Conservation (phyloP, 2,113 vertebrate genomes). For the Rhinopithecus roxellana region DNA sequence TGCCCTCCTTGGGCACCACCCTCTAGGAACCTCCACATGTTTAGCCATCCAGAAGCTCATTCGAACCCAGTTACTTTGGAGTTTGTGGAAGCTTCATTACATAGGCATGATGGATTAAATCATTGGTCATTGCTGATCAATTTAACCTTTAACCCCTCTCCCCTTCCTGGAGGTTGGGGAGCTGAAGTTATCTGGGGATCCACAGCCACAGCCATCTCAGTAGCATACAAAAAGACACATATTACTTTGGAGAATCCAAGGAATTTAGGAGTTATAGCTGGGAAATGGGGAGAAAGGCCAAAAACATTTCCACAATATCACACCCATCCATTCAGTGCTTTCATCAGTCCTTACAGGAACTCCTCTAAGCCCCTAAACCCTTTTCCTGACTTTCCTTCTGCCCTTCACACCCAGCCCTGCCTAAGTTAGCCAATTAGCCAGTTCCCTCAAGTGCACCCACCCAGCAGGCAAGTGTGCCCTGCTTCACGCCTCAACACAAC, state of each 20-base stretch:
- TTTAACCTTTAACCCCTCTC: neutral
- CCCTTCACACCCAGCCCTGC: neutral
- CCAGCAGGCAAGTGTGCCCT: accelerated
- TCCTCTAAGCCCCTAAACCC: neutral
- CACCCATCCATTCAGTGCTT: neutral
- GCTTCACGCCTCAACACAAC: accelerated
- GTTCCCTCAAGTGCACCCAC: accelerated
- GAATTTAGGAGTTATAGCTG: neutral
- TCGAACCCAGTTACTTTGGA: neutral
- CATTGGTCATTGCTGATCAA: neutral
- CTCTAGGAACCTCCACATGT: neutral
- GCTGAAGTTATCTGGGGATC: neutral
- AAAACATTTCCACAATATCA: neutral
- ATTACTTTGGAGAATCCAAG: neutral
- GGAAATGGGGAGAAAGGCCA: neutral
- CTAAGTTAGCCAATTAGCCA: accelerated
- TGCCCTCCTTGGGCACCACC: neutral
- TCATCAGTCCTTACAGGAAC: neutral
- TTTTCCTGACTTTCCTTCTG: neutral
- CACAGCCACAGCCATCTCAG: neutral
- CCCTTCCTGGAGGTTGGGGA: no score
- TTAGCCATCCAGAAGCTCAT: neutral
- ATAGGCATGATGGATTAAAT: neutral
- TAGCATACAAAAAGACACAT: neutral
- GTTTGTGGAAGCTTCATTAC: neutral